phyloP scores from a whole-genome alignment of 2,888 invertebrate species.

The Amphipoea oculea region DNA sequence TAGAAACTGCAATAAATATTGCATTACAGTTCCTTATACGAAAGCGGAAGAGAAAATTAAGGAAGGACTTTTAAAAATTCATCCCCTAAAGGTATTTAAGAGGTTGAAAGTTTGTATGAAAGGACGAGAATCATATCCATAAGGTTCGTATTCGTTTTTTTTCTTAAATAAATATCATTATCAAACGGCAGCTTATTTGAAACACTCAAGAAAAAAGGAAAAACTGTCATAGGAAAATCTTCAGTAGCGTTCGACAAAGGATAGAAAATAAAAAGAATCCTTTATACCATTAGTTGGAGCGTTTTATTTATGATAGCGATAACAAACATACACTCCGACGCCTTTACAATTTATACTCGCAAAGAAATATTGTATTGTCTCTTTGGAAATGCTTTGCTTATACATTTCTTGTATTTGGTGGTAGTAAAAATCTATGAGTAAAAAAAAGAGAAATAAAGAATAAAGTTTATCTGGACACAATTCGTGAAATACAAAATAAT shows the following conservation, averaged over 20 bases:
- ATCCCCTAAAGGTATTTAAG: too few species aligned
- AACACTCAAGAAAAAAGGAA: conserved; percentile 18
- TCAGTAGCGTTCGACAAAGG: conserved; percentile 51
- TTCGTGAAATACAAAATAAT: too few species aligned
- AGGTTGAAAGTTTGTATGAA: too few species aligned
- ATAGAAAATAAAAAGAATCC: conserved; percentile 59
- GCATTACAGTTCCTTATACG: not conserved
- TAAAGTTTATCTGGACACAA: too few species aligned
- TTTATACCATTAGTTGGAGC: conserved; percentile 59
- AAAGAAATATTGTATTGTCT: conserved; percentile 43
- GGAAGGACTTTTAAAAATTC: too few species aligned
- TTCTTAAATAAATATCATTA: conserved; percentile 3
- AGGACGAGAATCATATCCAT: too few species aligned
- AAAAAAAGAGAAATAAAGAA: too few species aligned
- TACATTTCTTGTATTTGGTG: not conserved
- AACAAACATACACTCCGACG: conserved; percentile 56
- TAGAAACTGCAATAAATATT: not conserved
- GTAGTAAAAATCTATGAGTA: not conserved
- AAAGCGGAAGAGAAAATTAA: too few species aligned
- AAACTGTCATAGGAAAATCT: conserved; percentile 30
- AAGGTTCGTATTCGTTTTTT: not conserved
- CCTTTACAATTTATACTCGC: conserved; percentile 47
- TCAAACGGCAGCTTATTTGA: not conserved
- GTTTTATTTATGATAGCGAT: conserved; percentile 62
- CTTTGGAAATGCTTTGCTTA: conserved; percentile 14